Conservation (phyloP, 2,113 vertebrate species). For the Tapirus terrestris region DNA sequence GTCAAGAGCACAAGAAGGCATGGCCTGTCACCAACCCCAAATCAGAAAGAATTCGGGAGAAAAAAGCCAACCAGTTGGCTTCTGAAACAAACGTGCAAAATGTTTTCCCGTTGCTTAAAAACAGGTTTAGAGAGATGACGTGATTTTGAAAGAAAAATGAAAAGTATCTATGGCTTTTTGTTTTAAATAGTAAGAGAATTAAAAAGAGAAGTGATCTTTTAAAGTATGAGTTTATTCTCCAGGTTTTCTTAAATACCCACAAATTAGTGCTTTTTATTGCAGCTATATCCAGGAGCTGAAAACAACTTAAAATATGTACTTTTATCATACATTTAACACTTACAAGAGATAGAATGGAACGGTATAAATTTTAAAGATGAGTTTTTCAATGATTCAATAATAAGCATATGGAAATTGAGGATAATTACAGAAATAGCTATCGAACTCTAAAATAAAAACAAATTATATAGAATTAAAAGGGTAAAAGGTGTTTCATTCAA, state of each 20-base stretch:
- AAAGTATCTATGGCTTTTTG: not conserved
- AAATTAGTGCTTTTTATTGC: constrained; percentile 67
- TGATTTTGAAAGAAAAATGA: constrained; percentile 17
- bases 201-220: constrained; percentile 49
- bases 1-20: not conserved
- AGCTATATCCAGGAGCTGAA: constrained; percentile 41
- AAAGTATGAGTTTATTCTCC: constrained; percentile 63
- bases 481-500: not conserved
- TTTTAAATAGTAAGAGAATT: constrained; percentile 45
- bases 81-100: not conserved
- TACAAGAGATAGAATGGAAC: constrained; percentile 16
- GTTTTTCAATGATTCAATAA: constrained; percentile 41
- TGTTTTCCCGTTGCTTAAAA: not conserved
- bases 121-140: not conserved
- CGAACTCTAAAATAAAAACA: constrained; percentile 54
- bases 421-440: constrained; percentile 48
- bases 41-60: not conserved
- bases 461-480: constrained; percentile 39
- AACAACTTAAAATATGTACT: constrained; percentile 51
- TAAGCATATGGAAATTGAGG: constrained; percentile 40
- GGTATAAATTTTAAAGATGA: constrained; percentile 39
- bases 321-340: constrained; percentile 54
- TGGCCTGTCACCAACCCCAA: not conserved
- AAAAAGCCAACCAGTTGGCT: not conserved
- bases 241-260: constrained; percentile 58